Base-by-base conservation (phyloP, 1,140 invertebrate genomes). In the Bursaphelenchus mucronatus region DNA sequence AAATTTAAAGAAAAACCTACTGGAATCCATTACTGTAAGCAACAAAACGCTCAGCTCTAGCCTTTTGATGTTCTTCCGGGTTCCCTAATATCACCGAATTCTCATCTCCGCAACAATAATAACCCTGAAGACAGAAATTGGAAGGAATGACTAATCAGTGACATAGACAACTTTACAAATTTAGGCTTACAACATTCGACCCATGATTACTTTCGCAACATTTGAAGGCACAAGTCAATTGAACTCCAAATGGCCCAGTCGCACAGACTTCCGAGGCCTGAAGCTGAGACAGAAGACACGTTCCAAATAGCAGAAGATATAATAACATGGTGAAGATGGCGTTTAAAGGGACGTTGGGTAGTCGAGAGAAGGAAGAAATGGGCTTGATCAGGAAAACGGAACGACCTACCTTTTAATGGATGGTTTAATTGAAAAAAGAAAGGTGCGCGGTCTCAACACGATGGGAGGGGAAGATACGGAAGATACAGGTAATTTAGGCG, bases 101-200 rank as follows among this genome's bases (percentile, higher is more conserved):
- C 43, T 67, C 61, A 7, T 43, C 15, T 11, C 67, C 63, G 61
- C 68, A 70, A 45, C 68, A 69, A 40, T 49, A 64, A 49, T 69
- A 70, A 19, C 55, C 68, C 67, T 68, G 50, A 30, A 57, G 68
- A 64, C n/a, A 21, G n/a, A 17, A 19, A 53, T 47, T 17, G n/a
- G 11, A 63, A 52, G 9, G 66, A 13, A 66, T 17, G 21, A 17
- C 8, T 41, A 47, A 45, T 57, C 1, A 49, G 50, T 40, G 7
- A 67, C 50, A 19, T 52, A 40, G 9, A 17, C 9, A 17, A 40
- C 43, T 44, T 52, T n/a, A 17, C n/a, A 13, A 43, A 43, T 40
- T 5, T 11, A 47, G n/a, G 1, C 55, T 59, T 59, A 68, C 67
- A 15, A 69, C 39, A 55, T 64, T n/a, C 5, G 39, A 8, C 6